Base-by-base conservation (phyloP, 2,888 invertebrate genomes). In the Catotricha subobsoleta region DNA sequence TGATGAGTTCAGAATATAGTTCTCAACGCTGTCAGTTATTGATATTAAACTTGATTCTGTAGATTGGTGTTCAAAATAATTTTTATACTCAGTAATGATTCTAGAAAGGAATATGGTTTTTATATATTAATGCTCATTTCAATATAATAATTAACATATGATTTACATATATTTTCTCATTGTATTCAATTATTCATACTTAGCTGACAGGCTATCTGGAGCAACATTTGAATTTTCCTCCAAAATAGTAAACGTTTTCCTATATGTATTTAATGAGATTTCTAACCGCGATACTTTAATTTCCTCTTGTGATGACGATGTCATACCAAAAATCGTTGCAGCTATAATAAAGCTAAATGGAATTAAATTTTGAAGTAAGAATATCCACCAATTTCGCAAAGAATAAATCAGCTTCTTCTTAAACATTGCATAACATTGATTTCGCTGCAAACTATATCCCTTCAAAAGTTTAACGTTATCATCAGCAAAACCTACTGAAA, bases 401-500 rank as follows among this genome's bases (percentile, higher is more conserved):
- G 76, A 71, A 43, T 75, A 71, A 3, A 77, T 55, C 25, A 62
- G 59, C 51, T 77, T 68, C 55, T 82, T 82, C 19, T 73, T 55
- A 53, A 80, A 65, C 65, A 80, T 74, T 2, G 79, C 80, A 16
- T 57, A 52, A 48, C 74, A 67, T 53, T 80, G 80, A 46, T 76
- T 72, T 5, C 10, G 2, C 10, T 19, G 19, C 5, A 5, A 12
- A 5, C 3, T n/a, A 33, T 9, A 19, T 19, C 33, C 33, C 12
- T 3, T 3, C 3, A 19, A 4, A 8, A 4, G 3, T 15, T 31
- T 18, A 15, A 25, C 25, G n/a, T n/a, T n/a, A n/a, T n/a, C n/a
- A n/a, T n/a, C n/a, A n/a, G n/a, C n/a, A n/a, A n/a, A n/a, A n/a
- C n/a, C n/a, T n/a, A n/a, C n/a, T n/a, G n/a, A n/a, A n/a, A n/a